Base-by-base conservation (phyloP, 2,113 vertebrate genomes). In the Pelodiscus sinensis region DNA sequence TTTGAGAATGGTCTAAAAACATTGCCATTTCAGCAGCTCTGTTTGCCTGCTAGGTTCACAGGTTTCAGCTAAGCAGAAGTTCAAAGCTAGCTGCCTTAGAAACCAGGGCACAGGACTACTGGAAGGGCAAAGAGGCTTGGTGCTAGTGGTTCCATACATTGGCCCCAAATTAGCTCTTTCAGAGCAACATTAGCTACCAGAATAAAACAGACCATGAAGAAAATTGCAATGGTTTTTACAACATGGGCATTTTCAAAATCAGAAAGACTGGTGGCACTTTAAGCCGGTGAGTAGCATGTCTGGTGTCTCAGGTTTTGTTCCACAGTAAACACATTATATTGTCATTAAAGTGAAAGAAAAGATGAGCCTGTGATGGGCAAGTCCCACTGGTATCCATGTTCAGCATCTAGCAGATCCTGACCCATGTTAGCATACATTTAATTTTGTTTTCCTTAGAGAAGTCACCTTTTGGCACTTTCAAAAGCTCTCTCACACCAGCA, bases 381-480 rank as follows among this genome's bases (percentile, higher is more conserved):
- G 29, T 56, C 51, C 86, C 1, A 1, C 93, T 88, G 89, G 93
- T 29, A 85, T 93, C 93, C 68, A 27, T 29, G 57, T 87, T 92
- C 81, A 78, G 81, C 60, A 77, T 75, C 92, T 87, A 92, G 90
- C 92, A 90, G 92, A 75, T 85, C 78, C 85, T 79, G 93, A 87
- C 92, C 94, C 83, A 51, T 51, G 79, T 85, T 92, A 92, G 85
- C 94, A 95, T 77, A 79, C 83, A 8, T 81, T 94, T 90, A 90
- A 92, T 92, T 95, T 94, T 91, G 84, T 81, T 96, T 94, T 95
- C 90, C 89, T 81, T 78, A 54, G 89, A 96, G 95, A 93, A 95
- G 93, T 88, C 84, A 94, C 93, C 88, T 95, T 96, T 68, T 95
- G 95, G 92, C 93, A 96, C 81, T 82, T 88, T 95, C 93, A 85